Evolutionary conservation across 1,140 invertebrate species (phyloP), one percentile per base, ranked within the genome.

Genomic region (Drosophila willistoni): DNA sequence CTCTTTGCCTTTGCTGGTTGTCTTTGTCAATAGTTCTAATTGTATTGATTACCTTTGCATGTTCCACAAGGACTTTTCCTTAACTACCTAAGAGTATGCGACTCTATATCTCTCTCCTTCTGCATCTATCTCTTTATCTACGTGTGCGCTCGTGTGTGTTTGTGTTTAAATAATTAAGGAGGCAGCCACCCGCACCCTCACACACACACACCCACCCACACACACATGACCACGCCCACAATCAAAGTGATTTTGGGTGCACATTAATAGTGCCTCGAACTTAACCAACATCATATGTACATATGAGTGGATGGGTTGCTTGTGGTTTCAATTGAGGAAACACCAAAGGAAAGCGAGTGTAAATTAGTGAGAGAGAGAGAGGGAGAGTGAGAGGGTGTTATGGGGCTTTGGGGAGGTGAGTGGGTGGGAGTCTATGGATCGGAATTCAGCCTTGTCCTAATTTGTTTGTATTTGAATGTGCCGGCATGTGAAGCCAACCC

Each of bases 161-260:
- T 29, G 22, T 78, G 47, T 73, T 83, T 86, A 79, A 87, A 86
- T 87, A 86, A 87, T 86, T 86, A 73, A 86, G 73, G 39, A 73
- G 34, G 54, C 67, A 33, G 39, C 33, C 71, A 70, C 34, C 62
- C 71, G 39, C 17, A 68, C 14, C 22, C 13, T 10, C 36, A 41
- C 47, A 14, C 17, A 14, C 9, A 47, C n/a, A 7, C 5, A 44
- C 1, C 7, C 17, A 14, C 9, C 17, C n/a, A 7, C n/a, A 7
- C 44, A 47, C 44, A 47, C 44, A 22, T 51, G 44, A 19, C 44
- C 54, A 70, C 66, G 71, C 54, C 57, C 72, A 68, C 64, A 66
- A 62, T 57, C 73, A 81, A 87, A 87, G 81, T 78, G 84, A 87
- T 83, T 77, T 77, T 57, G 75, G 33, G 72, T 64, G 55, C 72